phyloP scores from a whole-genome alignment of 2,888 invertebrate genomes.

The Sminthurides aquaticus region DNA sequence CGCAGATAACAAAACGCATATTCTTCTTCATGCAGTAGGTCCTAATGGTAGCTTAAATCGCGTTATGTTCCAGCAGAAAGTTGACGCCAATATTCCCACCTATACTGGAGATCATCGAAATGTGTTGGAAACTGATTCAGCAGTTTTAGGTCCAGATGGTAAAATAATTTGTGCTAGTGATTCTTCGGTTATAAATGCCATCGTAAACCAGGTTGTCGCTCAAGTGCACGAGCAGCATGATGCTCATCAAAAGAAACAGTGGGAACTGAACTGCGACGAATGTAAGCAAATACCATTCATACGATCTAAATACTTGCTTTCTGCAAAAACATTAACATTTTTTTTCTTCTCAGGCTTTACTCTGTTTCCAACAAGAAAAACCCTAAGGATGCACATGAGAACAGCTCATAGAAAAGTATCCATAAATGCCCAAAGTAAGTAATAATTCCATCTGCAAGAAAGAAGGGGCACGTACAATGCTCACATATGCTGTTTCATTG shows the following conservation, averaged over 20 bases:
- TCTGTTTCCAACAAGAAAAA: constrained; percentile 36
- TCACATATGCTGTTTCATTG: neutral
- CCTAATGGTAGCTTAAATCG: neutral
- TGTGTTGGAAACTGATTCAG: constrained; percentile 53
- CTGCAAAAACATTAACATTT: neutral
- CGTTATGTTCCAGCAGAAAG: constrained; percentile 19
- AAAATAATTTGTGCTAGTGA: constrained; percentile 48
- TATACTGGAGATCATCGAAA: neutral
- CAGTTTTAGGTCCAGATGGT: constrained; percentile 61
- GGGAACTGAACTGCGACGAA: constrained; percentile 29
- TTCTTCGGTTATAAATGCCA: constrained; percentile 27
- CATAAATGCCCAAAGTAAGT: neutral
- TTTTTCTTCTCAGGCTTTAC: constrained; percentile 28
- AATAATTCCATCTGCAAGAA: no score
- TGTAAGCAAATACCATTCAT: constrained; percentile 29
- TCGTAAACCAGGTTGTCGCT: constrained; percentile 30
- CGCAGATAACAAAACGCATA: neutral
- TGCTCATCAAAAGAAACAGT: constrained; percentile 15
- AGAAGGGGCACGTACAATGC: no score
- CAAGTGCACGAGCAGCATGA: constrained; percentile 27
- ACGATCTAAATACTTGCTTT: neutral
- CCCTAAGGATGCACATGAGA: constrained; percentile 33
- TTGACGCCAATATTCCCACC: neutral
- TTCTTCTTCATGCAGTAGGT: constrained; percentile 1
- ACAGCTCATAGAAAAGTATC: constrained; percentile 24